Evolutionary conservation across 2,113 vertebrate species (phyloP).

Genomic region (Cromileptes altivelis): DNA sequence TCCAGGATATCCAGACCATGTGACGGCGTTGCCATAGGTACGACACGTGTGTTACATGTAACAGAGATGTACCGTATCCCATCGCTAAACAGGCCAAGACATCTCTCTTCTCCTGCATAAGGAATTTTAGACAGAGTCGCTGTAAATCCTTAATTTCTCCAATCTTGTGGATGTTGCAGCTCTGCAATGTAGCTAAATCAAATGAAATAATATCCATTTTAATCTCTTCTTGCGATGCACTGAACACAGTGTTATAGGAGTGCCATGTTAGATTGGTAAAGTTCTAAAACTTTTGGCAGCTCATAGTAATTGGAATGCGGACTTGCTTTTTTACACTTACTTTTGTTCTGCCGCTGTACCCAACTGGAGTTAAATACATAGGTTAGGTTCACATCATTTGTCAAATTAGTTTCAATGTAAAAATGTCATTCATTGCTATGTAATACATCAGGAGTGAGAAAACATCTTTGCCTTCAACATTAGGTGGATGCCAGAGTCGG

Average conservation of each 20-base stretch:
- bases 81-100: too few species aligned
- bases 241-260: not conserved
- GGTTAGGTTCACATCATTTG: not conserved
- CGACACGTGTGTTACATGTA: too few species aligned
- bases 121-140: too few species aligned
- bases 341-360: not conserved
- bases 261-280: not conserved
- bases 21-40: too few species aligned
- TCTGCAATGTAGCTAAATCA: too few species aligned
- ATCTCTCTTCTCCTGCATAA: too few species aligned
- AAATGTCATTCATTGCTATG: not conserved
- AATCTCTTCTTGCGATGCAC: too few species aligned
- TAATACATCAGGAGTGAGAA: not conserved
- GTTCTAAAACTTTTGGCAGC: not conserved
- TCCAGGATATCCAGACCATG: too few species aligned
- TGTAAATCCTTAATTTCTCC: too few species aligned
- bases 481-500: slow-evolving; percentile 95
- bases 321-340: not conserved
- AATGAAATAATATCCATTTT: too few species aligned
- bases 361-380: not conserved
- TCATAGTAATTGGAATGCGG: not conserved
- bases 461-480: not conserved
- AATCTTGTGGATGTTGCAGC: too few species aligned
- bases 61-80: too few species aligned
- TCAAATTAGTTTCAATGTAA: not conserved